Conservation (phyloP, 2,888 invertebrate genomes). For the Drosophila lutescens region DNA sequence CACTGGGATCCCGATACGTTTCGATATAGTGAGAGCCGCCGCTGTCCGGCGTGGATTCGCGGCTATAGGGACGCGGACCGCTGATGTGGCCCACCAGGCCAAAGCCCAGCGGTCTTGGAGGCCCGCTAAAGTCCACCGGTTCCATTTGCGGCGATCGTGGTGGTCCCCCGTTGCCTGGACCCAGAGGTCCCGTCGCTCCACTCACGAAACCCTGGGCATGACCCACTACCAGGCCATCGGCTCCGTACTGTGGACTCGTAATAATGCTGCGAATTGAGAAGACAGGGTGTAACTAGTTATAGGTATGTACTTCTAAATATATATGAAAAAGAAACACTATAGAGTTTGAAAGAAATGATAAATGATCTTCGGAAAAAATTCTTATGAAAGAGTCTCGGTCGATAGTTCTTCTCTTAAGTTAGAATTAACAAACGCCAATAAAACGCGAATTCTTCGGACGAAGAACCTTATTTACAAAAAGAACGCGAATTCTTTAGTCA, state of each 20-base stretch:
- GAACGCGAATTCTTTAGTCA: no score
- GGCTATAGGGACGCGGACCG: constrained; percentile 89
- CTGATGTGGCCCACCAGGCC: constrained; percentile 86
- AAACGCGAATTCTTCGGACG: no score
- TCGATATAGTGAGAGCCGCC: constrained; percentile 95
- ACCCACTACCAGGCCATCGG: constrained; percentile 83
- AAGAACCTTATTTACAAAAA: no score
- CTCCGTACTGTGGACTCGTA: constrained; percentile 87
- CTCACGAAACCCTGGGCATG: constrained; percentile 86
- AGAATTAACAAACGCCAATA: no score
- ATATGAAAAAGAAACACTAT: no score
- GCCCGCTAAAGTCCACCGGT: constrained; percentile 89
- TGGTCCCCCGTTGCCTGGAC: constrained; percentile 77
- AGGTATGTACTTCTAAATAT: no score
- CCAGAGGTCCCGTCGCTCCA: constrained; percentile 73
- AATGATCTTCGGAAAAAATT: no score
- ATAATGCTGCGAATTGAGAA: constrained; percentile 70
- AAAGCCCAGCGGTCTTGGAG: constrained; percentile 88
- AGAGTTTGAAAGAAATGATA: no score
- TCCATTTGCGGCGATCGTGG: constrained; percentile 88
- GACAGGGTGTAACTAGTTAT: neutral
- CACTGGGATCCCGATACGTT: constrained; percentile 93
- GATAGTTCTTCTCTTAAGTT: no score
- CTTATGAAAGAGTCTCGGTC: no score
- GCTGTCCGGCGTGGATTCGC: constrained; percentile 95